Conservation (phyloP, 2,888 invertebrate species). For the Cantharis flavilabris region DNA sequence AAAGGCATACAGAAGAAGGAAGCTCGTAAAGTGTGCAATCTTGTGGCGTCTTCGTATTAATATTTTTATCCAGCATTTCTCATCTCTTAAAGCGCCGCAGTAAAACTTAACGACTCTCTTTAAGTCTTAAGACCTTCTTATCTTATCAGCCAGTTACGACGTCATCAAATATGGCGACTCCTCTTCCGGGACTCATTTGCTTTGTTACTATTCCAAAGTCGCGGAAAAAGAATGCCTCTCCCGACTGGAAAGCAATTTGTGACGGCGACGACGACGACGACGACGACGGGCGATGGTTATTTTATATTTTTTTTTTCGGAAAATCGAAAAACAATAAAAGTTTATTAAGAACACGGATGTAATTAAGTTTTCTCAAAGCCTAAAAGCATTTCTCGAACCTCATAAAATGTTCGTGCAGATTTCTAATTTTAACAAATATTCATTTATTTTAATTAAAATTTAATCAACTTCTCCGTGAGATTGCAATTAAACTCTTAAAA, state of each 20-base stretch:
- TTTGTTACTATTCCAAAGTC: constrained; percentile 20
- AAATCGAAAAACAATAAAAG: not conserved
- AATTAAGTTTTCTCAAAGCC: constrained; percentile 27
- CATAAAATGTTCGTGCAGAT: constrained; percentile 47
- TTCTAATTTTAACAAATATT: constrained; percentile 57
- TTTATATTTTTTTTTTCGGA: not conserved
- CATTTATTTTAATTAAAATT: constrained; percentile 58
- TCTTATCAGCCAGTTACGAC: constrained; percentile 55
- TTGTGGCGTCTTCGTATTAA: constrained; percentile 28
- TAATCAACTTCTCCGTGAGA: constrained; percentile 53
- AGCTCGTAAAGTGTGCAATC: constrained; percentile 27
- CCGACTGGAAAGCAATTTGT: not conserved
- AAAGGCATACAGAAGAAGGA: constrained; percentile 13
- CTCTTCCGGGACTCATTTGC: constrained; percentile 36
- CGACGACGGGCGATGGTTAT: not conserved
- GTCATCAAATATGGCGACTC: constrained; percentile 52
- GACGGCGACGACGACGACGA: not conserved
- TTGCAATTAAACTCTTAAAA: constrained; percentile 53
- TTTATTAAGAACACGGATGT: constrained; percentile 18
- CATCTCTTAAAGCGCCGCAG: constrained; percentile 43
- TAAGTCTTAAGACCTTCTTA: constrained; percentile 53
- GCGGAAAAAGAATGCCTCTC: not conserved
- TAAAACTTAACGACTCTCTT: constrained; percentile 53
- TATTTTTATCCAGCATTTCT: constrained; percentile 30
- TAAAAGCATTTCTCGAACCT: constrained; percentile 27